Evolutionary conservation across 1,140 invertebrate species (phyloP), one percentile per base, ranked within the genome.

Genomic region (Bombus confusus): DNA sequence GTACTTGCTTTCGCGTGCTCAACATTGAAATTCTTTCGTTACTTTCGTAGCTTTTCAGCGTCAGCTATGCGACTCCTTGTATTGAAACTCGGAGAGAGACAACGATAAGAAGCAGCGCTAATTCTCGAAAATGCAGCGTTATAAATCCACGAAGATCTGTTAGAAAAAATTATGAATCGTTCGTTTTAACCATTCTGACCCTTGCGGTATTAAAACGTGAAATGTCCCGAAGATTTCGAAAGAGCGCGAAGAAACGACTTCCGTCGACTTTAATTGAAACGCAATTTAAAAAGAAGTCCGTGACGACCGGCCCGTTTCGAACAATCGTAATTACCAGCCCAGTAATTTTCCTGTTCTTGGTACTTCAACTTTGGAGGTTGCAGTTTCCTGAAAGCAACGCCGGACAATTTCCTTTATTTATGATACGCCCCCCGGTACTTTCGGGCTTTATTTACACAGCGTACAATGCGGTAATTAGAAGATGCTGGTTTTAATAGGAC

Each of bases 401-500:
- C 68, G 15, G 41, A 78, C 79, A 80, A 86, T 88, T 79, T 76
- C 37, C 71, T 18, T 79, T 86, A 72, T 87, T 90, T 87, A 84
- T 77, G 79, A 84, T 83, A 79, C 39, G 52, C 68, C 66, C 66
- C 68, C 43, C 10, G 22, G 47, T 57, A 68, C 71, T n/a, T 64
- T 28, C 39, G 39, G 68, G 37, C 59, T 83, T 82, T 87, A 90
- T 80, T 90, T 85, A 81, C 77, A 71, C 74, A 66, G 69, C 78
- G 74, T 66, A 86, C 86, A 90, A 86, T 88, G 80, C 66, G 68
- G 86, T 90, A 90, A 90, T 90, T 90, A 87, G 66, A 86, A 87
- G 86, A 80, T 78, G 66, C 76, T 80, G 72, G 76, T 80, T 77
- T 81, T 81, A 86, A 81, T 86, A 52, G 90, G 78, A 86, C 82